Percentiles rank a stretch among this genome's conserved stretches.
Conservation (phyloP, 2,797 vertebrate genomes). For the Mormyrops boulengeri region DNA sequence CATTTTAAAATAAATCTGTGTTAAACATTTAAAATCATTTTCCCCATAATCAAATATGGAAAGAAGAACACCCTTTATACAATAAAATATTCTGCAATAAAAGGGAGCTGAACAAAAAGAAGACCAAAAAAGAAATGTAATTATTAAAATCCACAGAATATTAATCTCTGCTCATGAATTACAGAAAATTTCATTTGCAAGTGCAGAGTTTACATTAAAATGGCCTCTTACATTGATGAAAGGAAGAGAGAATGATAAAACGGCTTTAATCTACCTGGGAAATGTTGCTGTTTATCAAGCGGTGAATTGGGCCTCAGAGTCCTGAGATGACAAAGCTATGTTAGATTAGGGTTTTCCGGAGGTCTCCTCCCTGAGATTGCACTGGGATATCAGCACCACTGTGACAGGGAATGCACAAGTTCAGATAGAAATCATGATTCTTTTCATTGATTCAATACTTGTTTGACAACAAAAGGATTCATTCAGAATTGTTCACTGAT, state of each 20-base stretch:
- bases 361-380: background rate
- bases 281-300: background rate
- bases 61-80: background rate
- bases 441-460: background rate
- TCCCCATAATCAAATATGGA: background rate
- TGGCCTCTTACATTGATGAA: background rate
- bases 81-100: background rate
- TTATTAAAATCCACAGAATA: background rate
- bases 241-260: background rate
- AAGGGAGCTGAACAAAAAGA: background rate
- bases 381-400: background rate
- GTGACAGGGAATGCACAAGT: background rate
- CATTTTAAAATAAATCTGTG: background rate
- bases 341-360: background rate
- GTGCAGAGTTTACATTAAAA: conserved; percentile 1
- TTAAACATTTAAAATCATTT: background rate
- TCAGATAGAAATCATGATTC: background rate
- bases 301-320: background rate
- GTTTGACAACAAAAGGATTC: background rate
- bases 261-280: background rate
- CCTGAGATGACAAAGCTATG: background rate
- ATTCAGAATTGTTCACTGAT: background rate
- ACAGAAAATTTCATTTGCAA: background rate
- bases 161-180: background rate
- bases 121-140: background rate